Conservation (phyloP, 1,140 invertebrate genomes). For the Eumeta japonica region DNA sequence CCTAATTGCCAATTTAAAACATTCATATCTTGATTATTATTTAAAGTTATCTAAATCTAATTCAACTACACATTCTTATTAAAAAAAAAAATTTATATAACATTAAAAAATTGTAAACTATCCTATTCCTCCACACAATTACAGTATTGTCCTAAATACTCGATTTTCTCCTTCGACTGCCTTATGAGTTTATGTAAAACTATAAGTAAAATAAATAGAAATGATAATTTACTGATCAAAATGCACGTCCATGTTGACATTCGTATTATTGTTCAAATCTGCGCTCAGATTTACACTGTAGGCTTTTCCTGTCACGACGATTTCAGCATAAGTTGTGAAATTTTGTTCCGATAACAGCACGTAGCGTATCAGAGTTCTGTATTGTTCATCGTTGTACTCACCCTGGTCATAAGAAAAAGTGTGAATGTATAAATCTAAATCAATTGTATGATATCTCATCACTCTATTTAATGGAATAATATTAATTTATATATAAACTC, state of each 20-base stretch:
- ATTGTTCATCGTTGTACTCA: slow-evolving; percentile 62
- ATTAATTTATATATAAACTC: too few relatives aligned
- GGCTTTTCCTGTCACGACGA: slow-evolving; percentile 64
- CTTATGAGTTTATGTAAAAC: background rate
- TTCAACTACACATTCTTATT: too few relatives aligned
- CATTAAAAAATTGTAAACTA: too few relatives aligned
- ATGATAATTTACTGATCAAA: slow-evolving; percentile 66
- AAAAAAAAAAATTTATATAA: too few relatives aligned
- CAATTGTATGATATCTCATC: background rate
- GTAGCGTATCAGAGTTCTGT: slow-evolving; percentile 63
- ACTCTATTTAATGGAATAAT: background rate
- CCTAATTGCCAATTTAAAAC: too few relatives aligned
- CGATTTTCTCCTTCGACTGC: too few relatives aligned
- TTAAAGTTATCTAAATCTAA: too few relatives aligned
- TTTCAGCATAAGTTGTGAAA: slow-evolving; percentile 62
- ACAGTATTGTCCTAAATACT: too few relatives aligned
- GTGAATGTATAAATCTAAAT: background rate
- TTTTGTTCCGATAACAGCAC: slow-evolving; percentile 55
- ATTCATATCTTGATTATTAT: too few relatives aligned
- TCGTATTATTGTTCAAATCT: slow-evolving; percentile 53
- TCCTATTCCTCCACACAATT: too few relatives aligned
- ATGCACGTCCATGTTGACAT: slow-evolving; percentile 63
- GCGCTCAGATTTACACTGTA: slow-evolving; percentile 60
- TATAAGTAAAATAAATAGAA: background rate
- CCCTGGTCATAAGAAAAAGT: slow-evolving; percentile 59